These are phyloP conservation scores for Bovichtus diacanthus DNA, from an alignment of 2,797 vertebrate genomes.

Conservation along the genomic window DNA sequence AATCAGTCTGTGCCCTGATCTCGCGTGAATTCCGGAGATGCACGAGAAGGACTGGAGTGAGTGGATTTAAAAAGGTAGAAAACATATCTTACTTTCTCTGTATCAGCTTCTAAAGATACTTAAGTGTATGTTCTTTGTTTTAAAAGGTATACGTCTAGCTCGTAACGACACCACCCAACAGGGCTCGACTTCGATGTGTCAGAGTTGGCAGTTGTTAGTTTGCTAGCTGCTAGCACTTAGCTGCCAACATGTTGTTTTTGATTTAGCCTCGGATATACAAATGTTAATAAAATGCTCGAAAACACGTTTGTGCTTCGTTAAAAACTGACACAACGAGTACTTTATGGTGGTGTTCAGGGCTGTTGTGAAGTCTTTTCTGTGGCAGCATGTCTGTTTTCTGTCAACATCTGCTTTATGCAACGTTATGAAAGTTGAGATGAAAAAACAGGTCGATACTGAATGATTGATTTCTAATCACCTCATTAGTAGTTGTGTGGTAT, in stretches of 20 bases:
- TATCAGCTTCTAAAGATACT: neutral
- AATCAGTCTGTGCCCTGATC: neutral
- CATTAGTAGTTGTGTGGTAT: neutral
- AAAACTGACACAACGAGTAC: slow-evolving; percentile 47
- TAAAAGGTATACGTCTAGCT: neutral
- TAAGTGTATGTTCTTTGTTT: neutral
- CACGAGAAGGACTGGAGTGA: neutral
- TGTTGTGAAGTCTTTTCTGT: neutral
- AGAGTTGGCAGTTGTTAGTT: neutral
- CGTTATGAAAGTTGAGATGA: slow-evolving; percentile 35
- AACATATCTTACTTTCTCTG: rapidly evolving
- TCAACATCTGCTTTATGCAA: slow-evolving; percentile 5
- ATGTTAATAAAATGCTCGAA: neutral
- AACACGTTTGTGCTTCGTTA: slow-evolving; percentile 25
- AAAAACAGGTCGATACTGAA: neutral
- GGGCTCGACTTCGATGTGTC: neutral
- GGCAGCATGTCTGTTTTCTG: neutral
- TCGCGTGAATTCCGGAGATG: slow-evolving; percentile 56
- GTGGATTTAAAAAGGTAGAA: slow-evolving; percentile 41
- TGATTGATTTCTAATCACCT: neutral
- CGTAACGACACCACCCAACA: neutral
- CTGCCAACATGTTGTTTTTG: neutral
- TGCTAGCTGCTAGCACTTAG: neutral
- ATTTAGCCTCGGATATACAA: neutral
- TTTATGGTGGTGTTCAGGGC: slow-evolving; percentile 15